Conservation (phyloP, 1,140 invertebrate species). For the Calosoma granatense region DNA sequence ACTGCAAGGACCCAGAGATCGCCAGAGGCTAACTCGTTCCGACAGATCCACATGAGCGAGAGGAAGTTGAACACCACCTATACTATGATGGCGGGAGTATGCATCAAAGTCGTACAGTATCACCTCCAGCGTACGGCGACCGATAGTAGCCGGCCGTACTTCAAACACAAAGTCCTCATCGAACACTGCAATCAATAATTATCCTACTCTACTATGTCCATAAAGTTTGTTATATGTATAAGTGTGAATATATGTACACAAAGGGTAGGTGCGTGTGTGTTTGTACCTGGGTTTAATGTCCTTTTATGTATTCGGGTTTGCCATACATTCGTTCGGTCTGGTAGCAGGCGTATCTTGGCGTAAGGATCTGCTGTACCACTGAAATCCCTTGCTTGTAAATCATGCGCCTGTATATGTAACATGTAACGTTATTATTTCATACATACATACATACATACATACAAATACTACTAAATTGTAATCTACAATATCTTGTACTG, state of each 20-base stretch:
- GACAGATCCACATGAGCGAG: conserved; percentile 37
- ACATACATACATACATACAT: neutral
- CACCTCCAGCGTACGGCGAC: conserved; percentile 40
- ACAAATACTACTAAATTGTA: neutral
- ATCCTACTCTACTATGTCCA: no score
- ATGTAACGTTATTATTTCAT: no score
- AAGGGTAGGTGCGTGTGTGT: neutral
- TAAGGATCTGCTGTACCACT: conserved; percentile 49
- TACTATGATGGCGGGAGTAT: conserved; percentile 46
- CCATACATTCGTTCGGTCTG: conserved; percentile 48
- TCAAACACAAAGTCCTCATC: conserved; percentile 65
- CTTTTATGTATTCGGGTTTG: conserved; percentile 51
- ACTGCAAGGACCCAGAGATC: conserved; percentile 30
- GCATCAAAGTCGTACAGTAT: conserved; percentile 57
- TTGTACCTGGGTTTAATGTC: conserved; percentile 48
- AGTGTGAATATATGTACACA: neutral
- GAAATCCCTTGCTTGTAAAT: conserved; percentile 44
- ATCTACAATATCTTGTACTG: neutral
- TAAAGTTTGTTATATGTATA: no score
- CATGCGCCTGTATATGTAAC: conserved; percentile 41
- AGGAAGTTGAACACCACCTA: conserved; percentile 43
- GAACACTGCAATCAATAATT: conserved; percentile 44
- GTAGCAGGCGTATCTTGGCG: conserved; percentile 45
- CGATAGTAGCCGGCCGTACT: conserved; percentile 49
- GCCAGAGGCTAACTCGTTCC: conserved; percentile 35